A percentile compares a stretch with the other conserved stretches of the same genome.
Conservation (phyloP, 2,113 vertebrate genomes). For the Seriola aureovittata region DNA sequence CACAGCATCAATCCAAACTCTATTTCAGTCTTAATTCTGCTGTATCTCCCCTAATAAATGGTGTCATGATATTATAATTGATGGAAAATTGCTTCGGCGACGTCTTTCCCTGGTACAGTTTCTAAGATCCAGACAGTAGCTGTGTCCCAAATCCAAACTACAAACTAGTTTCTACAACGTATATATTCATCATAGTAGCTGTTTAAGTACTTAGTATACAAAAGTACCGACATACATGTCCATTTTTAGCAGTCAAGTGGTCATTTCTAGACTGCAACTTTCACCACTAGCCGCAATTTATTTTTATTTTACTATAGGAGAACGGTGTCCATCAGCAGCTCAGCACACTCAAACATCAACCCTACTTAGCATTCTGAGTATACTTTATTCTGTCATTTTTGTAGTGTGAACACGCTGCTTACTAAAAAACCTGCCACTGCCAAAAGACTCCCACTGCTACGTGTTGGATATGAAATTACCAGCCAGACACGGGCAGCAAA, state of each 20-base stretch:
- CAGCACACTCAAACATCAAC: not conserved
- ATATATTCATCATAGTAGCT: not conserved
- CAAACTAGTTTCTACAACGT: not conserved
- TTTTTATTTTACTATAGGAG: too few relatives aligned
- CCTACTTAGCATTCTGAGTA: not conserved
- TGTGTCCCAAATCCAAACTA: not conserved
- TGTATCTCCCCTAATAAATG: not conserved
- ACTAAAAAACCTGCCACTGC: too few relatives aligned
- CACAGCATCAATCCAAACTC: not conserved
- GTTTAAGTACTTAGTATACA: too few relatives aligned
- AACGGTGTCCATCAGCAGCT: not conserved
- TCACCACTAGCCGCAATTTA: too few relatives aligned
- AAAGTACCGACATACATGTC: too few relatives aligned
- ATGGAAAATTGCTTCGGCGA: not conserved
- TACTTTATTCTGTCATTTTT: not conserved
- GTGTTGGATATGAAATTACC: not conserved
- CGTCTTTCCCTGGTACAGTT: not conserved
- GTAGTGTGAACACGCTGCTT: not conserved
- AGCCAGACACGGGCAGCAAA: not conserved
- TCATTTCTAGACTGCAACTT: not conserved
- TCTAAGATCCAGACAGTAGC: not conserved
- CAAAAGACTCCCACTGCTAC: not conserved
- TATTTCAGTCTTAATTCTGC: not conserved
- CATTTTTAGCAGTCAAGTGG: too few relatives aligned
- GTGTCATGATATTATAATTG: not conserved